Percentiles rank a stretch among this genome's conserved stretches.
These are phyloP conservation scores for Drosophila equinoxialis DNA, from an alignment of 1,140 invertebrate genomes.

Conservation along the genomic window DNA sequence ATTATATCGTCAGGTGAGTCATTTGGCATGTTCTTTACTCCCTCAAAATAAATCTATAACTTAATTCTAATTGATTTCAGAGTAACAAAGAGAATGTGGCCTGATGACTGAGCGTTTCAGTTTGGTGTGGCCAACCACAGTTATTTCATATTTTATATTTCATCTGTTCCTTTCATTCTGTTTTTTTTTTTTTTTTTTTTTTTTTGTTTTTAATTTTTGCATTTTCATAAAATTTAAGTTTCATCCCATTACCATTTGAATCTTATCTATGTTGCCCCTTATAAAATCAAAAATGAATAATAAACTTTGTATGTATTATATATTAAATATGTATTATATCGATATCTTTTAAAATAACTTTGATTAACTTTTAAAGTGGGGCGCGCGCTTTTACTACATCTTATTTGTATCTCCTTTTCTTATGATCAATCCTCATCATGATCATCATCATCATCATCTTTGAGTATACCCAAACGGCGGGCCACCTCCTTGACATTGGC, in stretches of 20 bases:
- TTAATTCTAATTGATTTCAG: slow-evolving; percentile 45
- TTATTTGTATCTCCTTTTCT: too few relatives aligned
- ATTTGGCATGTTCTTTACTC: slow-evolving; percentile 1
- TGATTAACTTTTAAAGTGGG: background rate
- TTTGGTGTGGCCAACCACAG: background rate
- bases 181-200: background rate
- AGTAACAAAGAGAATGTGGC: slow-evolving; percentile 73
- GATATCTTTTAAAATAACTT: background rate
- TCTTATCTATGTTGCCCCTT: background rate
- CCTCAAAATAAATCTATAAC: slow-evolving; percentile 4
- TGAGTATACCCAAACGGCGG: slow-evolving; percentile 92
- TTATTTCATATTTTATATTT: slow-evolving; percentile 2
- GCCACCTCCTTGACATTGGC: slow-evolving; percentile 93
- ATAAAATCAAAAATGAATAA: background rate
- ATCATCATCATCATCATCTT: slow-evolving; percentile 86
- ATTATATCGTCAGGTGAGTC: slow-evolving; percentile 54
- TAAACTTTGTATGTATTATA: slow-evolving; percentile 2
- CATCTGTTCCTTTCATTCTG: slow-evolving; percentile 7
- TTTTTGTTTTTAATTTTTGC: background rate
- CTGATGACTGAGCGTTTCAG: slow-evolving; percentile 26
- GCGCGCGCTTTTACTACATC: too few relatives aligned
- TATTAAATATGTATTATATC: background rate
- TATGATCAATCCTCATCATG: slow-evolving; percentile 61
- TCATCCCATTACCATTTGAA: background rate
- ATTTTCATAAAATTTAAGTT: slow-evolving; percentile 2